phyloP scores from a whole-genome alignment of 2,113 vertebrate genomes.

The Poeciliopsis turrubarensis region DNA sequence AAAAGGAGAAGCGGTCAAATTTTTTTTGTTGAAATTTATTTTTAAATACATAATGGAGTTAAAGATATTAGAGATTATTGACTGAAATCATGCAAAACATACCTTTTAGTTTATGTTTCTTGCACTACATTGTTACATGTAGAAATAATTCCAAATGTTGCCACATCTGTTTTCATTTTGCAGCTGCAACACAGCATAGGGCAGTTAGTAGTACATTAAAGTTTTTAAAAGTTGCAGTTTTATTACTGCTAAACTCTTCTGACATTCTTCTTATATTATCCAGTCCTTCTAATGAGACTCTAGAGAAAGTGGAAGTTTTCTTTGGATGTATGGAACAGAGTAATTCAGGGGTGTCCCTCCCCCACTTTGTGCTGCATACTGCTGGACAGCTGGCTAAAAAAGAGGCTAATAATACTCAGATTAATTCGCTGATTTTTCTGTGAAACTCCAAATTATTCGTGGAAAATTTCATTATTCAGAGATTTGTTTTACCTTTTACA shows the following conservation, averaged over 20 bases:
- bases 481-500: too few species aligned
- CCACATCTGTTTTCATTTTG: slow-evolving; percentile 18
- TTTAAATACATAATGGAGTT: background rate
- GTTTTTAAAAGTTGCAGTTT: background rate
- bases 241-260: background rate
- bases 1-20: slow-evolving; percentile 18
- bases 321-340: background rate
- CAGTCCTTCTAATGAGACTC: background rate
- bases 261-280: background rate
- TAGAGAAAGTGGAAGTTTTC: background rate
- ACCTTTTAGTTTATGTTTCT: background rate
- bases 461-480: too few species aligned
- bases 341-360: background rate
- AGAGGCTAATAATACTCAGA: background rate
- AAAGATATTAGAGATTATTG: background rate
- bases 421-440: too few species aligned
- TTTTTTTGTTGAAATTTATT: slow-evolving; percentile 20
- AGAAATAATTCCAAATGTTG: background rate
- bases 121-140: slow-evolving; percentile 2
- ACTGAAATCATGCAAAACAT: background rate
- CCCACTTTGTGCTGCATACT: background rate
- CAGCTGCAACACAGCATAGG: background rate
- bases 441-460: too few species aligned
- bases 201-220: background rate
- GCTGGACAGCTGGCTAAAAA: background rate